A percentile compares a stretch with the other conserved stretches of the same genome.
These are phyloP conservation scores for Rattus rattus DNA, from an alignment of 2,113 vertebrate species.

Conservation along the genomic window DNA sequence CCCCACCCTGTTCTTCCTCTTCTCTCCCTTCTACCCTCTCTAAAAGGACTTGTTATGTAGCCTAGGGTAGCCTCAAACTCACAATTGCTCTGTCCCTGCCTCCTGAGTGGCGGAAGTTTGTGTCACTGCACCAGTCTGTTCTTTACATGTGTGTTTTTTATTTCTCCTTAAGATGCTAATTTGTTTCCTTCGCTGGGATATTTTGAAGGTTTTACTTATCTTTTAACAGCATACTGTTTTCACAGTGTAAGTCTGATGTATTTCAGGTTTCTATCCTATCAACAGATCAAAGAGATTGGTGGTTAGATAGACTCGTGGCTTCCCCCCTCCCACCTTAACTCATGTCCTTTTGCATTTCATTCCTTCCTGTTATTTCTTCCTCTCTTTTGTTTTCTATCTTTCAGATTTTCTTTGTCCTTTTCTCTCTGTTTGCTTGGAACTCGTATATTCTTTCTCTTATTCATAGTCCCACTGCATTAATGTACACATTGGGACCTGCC, in stretches of 20 bases:
- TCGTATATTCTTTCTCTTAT: neutral
- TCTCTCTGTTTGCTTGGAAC: neutral
- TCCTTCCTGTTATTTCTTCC: neutral
- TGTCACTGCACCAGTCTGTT: neutral
- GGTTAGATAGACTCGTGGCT: neutral
- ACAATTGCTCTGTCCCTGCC: neutral
- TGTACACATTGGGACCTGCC: neutral
- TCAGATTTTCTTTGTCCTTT: neutral
- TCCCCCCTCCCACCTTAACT: neutral
- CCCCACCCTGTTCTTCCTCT: neutral
- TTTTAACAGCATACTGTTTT: neutral
- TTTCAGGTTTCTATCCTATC: neutral
- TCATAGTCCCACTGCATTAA: neutral
- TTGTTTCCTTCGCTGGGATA: neutral
- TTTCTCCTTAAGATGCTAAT: conserved; percentile 12
- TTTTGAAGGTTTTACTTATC: neutral
- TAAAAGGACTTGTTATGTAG: neutral
- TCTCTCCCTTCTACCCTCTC: neutral
- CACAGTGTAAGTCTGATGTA: neutral
- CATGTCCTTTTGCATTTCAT: neutral
- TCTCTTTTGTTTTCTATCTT: neutral
- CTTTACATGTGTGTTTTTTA: neutral
- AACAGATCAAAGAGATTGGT: neutral
- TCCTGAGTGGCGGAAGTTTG: neutral
- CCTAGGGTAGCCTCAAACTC: neutral